Percentiles rank a stretch among this genome's conserved stretches.
These are phyloP conservation scores for Manis javanica DNA, from an alignment of 2,797 vertebrate species.

Conservation along the genomic window DNA sequence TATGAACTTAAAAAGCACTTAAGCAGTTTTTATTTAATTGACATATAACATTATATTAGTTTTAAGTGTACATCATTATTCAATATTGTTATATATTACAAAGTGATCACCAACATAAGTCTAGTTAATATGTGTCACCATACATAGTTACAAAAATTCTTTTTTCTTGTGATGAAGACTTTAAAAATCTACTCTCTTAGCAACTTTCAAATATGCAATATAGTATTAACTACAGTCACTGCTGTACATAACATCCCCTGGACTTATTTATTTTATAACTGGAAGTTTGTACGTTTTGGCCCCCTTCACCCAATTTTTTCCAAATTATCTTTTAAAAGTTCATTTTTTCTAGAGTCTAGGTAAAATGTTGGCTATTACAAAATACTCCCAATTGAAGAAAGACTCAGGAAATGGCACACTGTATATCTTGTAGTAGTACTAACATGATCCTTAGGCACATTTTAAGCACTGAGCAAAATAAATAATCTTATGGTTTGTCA, in stretches of 20 bases:
- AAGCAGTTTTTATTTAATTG: background rate
- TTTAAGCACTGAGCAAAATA: conserved; percentile 60
- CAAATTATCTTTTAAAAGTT: background rate
- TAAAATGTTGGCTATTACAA: background rate
- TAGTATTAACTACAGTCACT: background rate
- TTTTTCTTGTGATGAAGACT: background rate
- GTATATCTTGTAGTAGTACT: background rate
- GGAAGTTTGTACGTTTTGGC: background rate
- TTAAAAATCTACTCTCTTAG: background rate
- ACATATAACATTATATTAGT: background rate
- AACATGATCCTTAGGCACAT: background rate
- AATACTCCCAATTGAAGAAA: background rate
- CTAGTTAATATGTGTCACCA: background rate
- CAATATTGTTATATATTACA: background rate
- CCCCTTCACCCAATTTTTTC: background rate
- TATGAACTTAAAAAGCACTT: background rate
- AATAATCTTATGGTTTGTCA: conserved; percentile 29
- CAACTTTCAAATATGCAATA: background rate
- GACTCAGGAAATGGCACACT: background rate
- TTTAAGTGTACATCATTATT: background rate
- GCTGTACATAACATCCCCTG: background rate
- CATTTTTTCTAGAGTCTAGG: background rate
- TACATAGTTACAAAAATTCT: background rate
- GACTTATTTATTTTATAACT: background rate
- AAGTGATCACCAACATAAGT: background rate